These are phyloP conservation scores for Pelodiscus sinensis DNA, from an alignment of 2,113 vertebrate species.

Conservation along the genomic window DNA sequence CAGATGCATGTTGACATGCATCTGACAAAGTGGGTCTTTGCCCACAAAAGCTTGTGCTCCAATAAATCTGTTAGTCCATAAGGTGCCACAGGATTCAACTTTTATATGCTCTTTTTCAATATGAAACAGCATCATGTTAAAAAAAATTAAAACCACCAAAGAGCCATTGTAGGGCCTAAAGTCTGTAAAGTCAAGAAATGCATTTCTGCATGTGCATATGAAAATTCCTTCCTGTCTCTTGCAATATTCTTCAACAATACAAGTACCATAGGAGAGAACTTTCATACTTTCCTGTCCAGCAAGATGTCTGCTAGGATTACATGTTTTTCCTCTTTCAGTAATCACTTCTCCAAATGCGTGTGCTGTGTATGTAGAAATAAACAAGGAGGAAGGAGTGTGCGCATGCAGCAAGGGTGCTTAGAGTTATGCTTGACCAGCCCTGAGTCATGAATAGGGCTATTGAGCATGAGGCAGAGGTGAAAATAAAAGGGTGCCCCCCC, in stretches of 20 bases:
- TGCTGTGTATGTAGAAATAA: not conserved
- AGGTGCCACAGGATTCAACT: not conserved
- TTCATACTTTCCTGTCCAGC: not conserved
- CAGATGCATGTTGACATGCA: no score
- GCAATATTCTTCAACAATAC: not conserved
- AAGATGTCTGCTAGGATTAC: not conserved
- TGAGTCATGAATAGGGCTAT: not conserved
- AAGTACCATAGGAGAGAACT: not conserved
- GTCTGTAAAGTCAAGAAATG: not conserved
- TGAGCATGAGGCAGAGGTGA: not conserved
- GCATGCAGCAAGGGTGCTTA: not conserved
- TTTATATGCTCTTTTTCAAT: constrained; percentile 27
- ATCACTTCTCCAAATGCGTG: not conserved
- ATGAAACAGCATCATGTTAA: not conserved
- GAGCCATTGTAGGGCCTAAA: not conserved
- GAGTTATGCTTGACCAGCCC: not conserved
- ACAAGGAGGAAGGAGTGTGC: not conserved
- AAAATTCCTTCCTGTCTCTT: not conserved
- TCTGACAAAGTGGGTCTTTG: no score
- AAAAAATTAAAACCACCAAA: not conserved
- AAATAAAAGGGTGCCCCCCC: no score
- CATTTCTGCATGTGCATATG: not conserved
- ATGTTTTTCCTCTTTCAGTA: not conserved
- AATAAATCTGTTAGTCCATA: no score
- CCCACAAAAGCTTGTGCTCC: no score